phyloP scores from a whole-genome alignment of 2,888 invertebrate genomes.

The Macroteleia sp. region DNA sequence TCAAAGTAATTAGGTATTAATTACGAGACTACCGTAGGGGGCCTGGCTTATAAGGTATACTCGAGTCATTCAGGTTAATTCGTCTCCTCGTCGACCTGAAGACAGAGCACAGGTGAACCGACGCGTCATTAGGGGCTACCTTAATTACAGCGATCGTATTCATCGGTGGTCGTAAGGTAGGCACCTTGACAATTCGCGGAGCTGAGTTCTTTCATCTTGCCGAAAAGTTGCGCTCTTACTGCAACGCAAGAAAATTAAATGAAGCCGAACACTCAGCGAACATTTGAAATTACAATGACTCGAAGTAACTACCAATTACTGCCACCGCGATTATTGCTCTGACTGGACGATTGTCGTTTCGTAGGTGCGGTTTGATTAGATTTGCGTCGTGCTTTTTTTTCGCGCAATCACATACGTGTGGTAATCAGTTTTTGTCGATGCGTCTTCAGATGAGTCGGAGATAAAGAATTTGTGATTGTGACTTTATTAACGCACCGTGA shows the following conservation, averaged over 20 bases:
- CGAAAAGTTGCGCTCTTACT: constrained; percentile 76
- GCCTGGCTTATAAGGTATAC: constrained; percentile 60
- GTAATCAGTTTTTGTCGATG: constrained; percentile 23
- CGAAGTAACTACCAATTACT: constrained; percentile 58
- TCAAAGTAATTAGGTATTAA: constrained; percentile 80
- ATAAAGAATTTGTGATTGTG: constrained; percentile 23
- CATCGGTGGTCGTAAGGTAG: constrained; percentile 63
- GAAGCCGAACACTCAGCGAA: constrained; percentile 58
- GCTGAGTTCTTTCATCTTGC: constrained; percentile 78
- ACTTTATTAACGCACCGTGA: constrained; percentile 57
- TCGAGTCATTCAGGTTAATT: constrained; percentile 67
- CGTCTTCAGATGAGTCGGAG: background rate
- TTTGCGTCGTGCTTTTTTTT: constrained; percentile 12
- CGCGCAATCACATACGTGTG: constrained; percentile 10
- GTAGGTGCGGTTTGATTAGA: constrained; percentile 35
- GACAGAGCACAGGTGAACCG: constrained; percentile 62
- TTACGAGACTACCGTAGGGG: constrained; percentile 77
- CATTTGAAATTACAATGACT: constrained; percentile 65
- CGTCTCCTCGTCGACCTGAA: constrained; percentile 57
- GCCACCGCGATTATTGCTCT: constrained; percentile 37
- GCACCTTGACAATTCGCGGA: constrained; percentile 73
- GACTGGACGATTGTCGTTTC: constrained; percentile 24
- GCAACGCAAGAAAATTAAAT: constrained; percentile 66
- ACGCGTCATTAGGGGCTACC: constrained; percentile 65
- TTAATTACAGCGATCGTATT: constrained; percentile 67